These are phyloP conservation scores for Orthosia incerta DNA, from an alignment of 2,888 invertebrate species.

Conservation along the genomic window DNA sequence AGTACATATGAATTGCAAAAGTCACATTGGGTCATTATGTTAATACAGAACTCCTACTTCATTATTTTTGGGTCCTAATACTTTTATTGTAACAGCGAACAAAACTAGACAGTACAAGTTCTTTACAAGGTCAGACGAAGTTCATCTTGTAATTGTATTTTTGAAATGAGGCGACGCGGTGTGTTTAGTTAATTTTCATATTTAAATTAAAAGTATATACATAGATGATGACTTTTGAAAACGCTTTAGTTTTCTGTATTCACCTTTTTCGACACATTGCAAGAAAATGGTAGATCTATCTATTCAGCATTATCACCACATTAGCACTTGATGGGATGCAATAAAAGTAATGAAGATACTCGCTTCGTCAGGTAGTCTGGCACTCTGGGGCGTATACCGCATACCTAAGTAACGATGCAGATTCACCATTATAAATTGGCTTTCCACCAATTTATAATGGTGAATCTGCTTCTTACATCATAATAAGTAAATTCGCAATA, in stretches of 20 bases:
- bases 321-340: background rate
- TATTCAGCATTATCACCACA: background rate
- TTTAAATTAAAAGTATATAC: background rate
- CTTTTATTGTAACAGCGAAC: background rate
- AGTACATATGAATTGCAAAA: too few relatives aligned
- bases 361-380: background rate
- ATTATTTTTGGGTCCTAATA: constrained; percentile 15
- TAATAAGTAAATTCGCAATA: background rate
- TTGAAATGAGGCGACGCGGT: background rate
- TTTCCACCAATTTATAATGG: too few relatives aligned
- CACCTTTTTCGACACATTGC: background rate
- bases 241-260: background rate
- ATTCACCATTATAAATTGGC: background rate
- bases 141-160: constrained; percentile 2
- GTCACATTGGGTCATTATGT: too few relatives aligned
- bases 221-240: background rate
- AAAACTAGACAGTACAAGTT: background rate
- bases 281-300: background rate
- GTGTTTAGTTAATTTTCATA: background rate
- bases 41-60: background rate
- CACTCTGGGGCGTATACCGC: too few relatives aligned
- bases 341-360: background rate
- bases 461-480: too few relatives aligned
- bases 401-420: too few relatives aligned
- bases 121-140: constrained; percentile 2